Percentiles rank a stretch among this genome's conserved stretches.
These are phyloP conservation scores for Campylomormyrus numenius DNA, from an alignment of 2,113 vertebrate genomes.

Conservation along the genomic window DNA sequence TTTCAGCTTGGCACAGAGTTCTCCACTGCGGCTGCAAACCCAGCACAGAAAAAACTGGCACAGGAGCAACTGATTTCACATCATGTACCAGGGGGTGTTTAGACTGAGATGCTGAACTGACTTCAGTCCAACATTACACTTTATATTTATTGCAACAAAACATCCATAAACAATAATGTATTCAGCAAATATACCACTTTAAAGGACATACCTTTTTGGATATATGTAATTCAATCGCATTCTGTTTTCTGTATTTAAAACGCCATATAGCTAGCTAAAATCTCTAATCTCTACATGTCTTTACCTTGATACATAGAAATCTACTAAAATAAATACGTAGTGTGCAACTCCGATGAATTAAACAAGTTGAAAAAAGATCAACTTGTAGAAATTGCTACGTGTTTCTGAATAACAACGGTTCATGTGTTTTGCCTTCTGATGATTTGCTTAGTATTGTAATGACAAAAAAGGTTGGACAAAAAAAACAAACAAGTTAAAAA, in stretches of 20 bases:
- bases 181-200: background rate
- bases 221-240: background rate
- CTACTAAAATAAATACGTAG: background rate
- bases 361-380: background rate
- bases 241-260: background rate
- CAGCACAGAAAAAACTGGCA: background rate
- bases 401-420: background rate
- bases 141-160: background rate
- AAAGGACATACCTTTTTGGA: background rate
- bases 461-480: background rate
- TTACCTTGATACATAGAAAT: background rate
- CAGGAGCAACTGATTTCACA: background rate
- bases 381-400: background rate
- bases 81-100: conserved; percentile 1
- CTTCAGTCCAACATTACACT: background rate
- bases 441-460: background rate
- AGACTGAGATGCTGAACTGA: background rate
- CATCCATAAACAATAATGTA: background rate
- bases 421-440: background rate
- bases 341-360: background rate
- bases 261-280: background rate
- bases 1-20: background rate
- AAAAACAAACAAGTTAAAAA: background rate
- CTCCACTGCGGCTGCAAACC: background rate
- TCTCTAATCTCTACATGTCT: background rate